These are phyloP conservation scores for Forbesichthys papilliferus DNA, from an alignment of 2,113 vertebrate genomes.

Conservation along the genomic window DNA sequence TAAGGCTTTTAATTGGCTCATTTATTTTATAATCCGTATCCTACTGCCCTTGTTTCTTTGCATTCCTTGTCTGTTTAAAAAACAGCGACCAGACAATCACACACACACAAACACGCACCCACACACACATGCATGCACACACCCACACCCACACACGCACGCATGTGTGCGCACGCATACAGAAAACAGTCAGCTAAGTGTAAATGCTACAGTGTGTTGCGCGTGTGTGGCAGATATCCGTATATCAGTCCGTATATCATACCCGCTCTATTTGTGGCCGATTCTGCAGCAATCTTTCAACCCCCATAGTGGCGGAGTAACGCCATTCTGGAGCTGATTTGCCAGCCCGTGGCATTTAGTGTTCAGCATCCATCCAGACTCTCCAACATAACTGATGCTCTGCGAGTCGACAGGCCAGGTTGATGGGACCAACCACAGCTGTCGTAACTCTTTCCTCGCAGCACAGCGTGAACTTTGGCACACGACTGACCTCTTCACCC, in stretches of 20 bases:
- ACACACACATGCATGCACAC: neutral
- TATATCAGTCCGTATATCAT: neutral
- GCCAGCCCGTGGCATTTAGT: conserved; percentile 23
- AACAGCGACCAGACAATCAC: neutral
- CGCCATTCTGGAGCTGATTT: conserved; percentile 4
- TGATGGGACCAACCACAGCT: conserved; percentile 47
- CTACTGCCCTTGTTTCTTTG: conserved; percentile 2
- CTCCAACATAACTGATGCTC: conserved; percentile 48
- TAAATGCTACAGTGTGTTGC: conserved; percentile 3
- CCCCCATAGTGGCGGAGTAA: conserved; percentile 5
- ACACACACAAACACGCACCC: neutral
- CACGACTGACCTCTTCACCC: conserved; percentile 39
- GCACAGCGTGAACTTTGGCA: conserved; percentile 42
- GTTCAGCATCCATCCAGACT: conserved; percentile 21
- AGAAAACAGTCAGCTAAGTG: neutral
- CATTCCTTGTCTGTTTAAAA: conserved; percentile 3
- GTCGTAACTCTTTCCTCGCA: conserved; percentile 44
- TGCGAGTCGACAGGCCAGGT: conserved; percentile 21
- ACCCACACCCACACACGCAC: neutral
- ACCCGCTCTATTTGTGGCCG: conserved; percentile 24
- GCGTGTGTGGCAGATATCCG: neutral
- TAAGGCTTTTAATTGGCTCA: conserved; percentile 41
- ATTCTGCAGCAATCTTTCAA: conserved; percentile 18
- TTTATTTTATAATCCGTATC: conserved; percentile 36
- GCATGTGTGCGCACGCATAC: neutral